Conservation (phyloP, 2,797 vertebrate species). For the Coluber constrictor region DNA sequence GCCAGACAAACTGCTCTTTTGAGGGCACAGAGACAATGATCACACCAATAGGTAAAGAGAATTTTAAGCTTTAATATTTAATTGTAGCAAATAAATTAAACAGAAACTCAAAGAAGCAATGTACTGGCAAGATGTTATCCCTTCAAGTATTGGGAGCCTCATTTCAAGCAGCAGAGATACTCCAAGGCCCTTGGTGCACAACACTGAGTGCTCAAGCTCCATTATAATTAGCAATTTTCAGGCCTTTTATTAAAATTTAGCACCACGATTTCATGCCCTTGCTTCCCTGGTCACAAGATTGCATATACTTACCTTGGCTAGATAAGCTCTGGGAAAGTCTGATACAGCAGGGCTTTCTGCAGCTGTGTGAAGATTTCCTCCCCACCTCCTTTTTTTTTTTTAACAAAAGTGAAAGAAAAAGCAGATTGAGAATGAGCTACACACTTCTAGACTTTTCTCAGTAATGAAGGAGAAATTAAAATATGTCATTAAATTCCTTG, state of each 20-base stretch:
- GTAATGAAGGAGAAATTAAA: not conserved
- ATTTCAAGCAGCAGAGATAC: not conserved
- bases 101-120: not conserved
- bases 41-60: not conserved
- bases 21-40: not conserved
- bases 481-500: not conserved
- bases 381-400: not conserved
- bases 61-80: not conserved
- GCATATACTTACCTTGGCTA: not conserved
- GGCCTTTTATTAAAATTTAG: not conserved
- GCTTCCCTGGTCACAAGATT: not conserved
- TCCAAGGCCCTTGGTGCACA: not conserved
- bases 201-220: not conserved
- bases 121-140: not conserved
- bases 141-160: not conserved
- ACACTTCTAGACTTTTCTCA: not conserved
- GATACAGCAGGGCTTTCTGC: not conserved
- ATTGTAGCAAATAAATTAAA: not conserved
- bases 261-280: not conserved
- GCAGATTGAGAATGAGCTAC: not conserved
- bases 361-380: not conserved
- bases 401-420: not conserved
- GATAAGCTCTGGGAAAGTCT: not conserved
- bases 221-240: not conserved
- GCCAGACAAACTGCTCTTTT: not conserved